Base-by-base conservation (phyloP, 2,888 invertebrate genomes). In the Xestia xanthographa region DNA sequence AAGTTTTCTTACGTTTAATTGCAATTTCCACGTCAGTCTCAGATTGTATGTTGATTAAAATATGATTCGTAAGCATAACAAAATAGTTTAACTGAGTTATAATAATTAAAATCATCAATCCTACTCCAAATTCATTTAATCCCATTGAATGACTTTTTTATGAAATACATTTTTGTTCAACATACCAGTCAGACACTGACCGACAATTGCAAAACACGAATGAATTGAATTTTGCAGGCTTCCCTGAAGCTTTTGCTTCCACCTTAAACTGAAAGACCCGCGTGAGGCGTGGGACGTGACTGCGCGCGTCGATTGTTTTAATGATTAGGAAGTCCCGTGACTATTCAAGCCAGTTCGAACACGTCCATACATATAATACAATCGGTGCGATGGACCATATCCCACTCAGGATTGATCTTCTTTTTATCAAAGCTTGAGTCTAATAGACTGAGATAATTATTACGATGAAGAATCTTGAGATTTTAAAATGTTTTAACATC, bases 251-350 rank as follows among this genome's bases (percentile, higher is more conserved):
- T n/a, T n/a, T n/a, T n/a, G 20, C 2, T 20, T 48, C 45, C 6
- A 48, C 6, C 45, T 20, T 48, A 20, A 48, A 48, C 17, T 17
- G 5, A 48, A 14, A 17, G 58, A 8, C 17, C 58, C 6, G 58
- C 29, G 17, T 58, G 20, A 20, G 17, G 58, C 60, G 60, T 20
- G 58, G 1, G 29, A 60, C 58, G 29, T 60, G 20, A 60, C 60
- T 60, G 34, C 60, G 60, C 60, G 60, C 60, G 29, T 60, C 60
- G 29, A 34, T 60, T 60, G 60, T 60, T 60, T 60, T 60, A 34
- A 60, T 34, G n/a, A 41, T 63, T 63, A 41, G 14, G 63, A 41
- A 38, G 62, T 38, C 62, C n/a, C 12, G 14, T n/a, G 12, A 0
- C 14, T n/a, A 14, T 14, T n/a, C 8, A 63, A 6, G 14, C 12